phyloP scores from a whole-genome alignment of 2,113 vertebrate genomes.

The Limnothrissa miodon region DNA sequence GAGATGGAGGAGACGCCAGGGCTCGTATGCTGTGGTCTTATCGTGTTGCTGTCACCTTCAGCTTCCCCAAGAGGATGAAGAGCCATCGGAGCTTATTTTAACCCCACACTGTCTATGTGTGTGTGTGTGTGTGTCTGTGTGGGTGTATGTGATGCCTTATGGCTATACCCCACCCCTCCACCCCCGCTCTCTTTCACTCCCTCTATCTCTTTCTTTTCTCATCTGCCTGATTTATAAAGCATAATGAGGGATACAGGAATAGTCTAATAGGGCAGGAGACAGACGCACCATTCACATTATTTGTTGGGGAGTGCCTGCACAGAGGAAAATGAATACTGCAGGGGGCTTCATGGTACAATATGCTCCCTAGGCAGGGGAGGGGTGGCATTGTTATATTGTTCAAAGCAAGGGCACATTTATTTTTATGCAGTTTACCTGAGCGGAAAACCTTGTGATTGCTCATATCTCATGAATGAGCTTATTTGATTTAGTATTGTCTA shows the following conservation, averaged over 20 bases:
- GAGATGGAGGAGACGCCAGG: neutral
- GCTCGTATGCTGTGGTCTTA: conserved; percentile 10
- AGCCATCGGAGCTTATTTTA: conserved; percentile 9
- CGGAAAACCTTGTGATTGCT: too few relatives aligned
- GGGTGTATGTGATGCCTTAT: neutral
- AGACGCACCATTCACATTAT: conserved; percentile 49
- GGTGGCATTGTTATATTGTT: too few relatives aligned
- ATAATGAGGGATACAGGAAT: conserved; percentile 46
- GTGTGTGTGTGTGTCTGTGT: neutral
- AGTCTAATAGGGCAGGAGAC: conserved; percentile 48
- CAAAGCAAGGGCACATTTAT: neutral
- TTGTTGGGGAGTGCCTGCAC: conserved; percentile 41
- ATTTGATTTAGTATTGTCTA: neutral
- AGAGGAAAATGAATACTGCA: conserved; percentile 11
- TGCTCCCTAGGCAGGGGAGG: neutral
- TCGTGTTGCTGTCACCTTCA: conserved; percentile 20
- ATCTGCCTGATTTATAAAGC: conserved; percentile 48
- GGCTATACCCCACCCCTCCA: neutral
- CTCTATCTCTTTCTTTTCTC: conserved; percentile 19
- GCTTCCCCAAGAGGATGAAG: neutral
- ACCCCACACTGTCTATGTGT: neutral
- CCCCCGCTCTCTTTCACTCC: conserved; percentile 20
- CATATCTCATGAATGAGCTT: neutral
- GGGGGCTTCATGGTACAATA: neutral
- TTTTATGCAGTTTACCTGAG: neutral